These are phyloP conservation scores for Neotoma lepida DNA, from an alignment of 2,113 vertebrate genomes.

Conservation along the genomic window DNA sequence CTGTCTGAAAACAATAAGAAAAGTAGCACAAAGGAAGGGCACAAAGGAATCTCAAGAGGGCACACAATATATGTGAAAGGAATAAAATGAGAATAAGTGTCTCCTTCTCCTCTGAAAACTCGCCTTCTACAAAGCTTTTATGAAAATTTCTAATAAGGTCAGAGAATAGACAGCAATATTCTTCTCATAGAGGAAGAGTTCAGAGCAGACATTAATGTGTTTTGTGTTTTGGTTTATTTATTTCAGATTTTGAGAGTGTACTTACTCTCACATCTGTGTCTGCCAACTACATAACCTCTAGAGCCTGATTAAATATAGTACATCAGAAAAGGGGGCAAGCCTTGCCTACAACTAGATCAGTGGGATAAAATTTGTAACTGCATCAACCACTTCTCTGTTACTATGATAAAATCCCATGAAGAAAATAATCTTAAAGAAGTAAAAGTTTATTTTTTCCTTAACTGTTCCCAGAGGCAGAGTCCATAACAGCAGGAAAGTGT, in stretches of 20 bases:
- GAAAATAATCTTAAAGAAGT: neutral
- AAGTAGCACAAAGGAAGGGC: neutral
- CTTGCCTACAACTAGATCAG: neutral
- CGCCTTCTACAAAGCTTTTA: neutral
- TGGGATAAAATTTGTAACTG: neutral
- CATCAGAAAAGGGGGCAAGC: neutral
- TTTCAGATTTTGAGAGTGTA: neutral
- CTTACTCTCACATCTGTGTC: neutral
- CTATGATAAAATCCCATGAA: neutral
- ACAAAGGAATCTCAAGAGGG: slow-evolving; percentile 9
- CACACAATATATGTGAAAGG: neutral
- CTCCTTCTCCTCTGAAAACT: neutral
- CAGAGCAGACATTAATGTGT: neutral
- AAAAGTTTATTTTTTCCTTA: neutral
- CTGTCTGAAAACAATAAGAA: slow-evolving; percentile 51
- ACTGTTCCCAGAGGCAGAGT: neutral
- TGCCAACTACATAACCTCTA: neutral
- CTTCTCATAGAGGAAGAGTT: neutral
- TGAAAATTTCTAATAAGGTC: slow-evolving; percentile 1
- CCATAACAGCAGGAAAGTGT: neutral
- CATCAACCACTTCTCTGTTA: neutral
- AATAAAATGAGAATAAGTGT: neutral
- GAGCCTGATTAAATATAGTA: neutral
- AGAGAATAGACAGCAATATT: neutral
- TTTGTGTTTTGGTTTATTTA: slow-evolving; percentile 16